Base-by-base conservation (phyloP, 2,888 invertebrate species). In the Taphrorychus bicolor region DNA sequence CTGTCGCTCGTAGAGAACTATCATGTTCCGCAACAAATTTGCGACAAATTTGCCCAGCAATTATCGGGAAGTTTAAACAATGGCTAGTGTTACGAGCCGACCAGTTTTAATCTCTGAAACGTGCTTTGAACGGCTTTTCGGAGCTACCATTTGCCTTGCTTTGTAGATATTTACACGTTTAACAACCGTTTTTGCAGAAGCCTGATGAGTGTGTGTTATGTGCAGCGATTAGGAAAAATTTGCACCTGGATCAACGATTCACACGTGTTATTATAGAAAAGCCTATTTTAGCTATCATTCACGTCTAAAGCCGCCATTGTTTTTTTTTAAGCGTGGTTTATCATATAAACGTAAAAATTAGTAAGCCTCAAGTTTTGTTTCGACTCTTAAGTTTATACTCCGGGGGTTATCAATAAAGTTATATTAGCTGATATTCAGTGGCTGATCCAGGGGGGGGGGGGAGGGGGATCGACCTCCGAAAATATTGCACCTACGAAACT, bases 101-200 rank as follows among this genome's bases (percentile, higher is more conserved):
- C 56, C 61, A 18, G 56, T 67, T 67, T 62, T 67, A 67, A 67
- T 67, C 62, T 62, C 57, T 48, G n/a, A 62, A 54, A 67, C 67
- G 67, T 67, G 67, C 67, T 62, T 54, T 24, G 41, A 57, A n/a
- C 40, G 60, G 52, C 49, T 32, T 53, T 59, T 48, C 19, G 59
- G 23, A 64, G 11, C 42, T 16, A 51, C 54, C 41, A 52, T 59
- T 65, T 59, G 59, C 65, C 32, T 42, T 58, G 58, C 41, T 52
- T 58, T 65, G 45, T 48, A 57, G 51, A 40, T 58, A 64, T 64
- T 59, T 65, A 54, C 59, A 65, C 53, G 45, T 58, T 45, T 58
- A 45, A 58, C 58, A 58, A 14, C 58, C 41, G 45, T 45, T 45
- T 32, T 18, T 45, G 18, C 45, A 45, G 18, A 45, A 45, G 45